Base-by-base conservation (phyloP, 2,113 vertebrate species). In the Ammodytes dubius region DNA sequence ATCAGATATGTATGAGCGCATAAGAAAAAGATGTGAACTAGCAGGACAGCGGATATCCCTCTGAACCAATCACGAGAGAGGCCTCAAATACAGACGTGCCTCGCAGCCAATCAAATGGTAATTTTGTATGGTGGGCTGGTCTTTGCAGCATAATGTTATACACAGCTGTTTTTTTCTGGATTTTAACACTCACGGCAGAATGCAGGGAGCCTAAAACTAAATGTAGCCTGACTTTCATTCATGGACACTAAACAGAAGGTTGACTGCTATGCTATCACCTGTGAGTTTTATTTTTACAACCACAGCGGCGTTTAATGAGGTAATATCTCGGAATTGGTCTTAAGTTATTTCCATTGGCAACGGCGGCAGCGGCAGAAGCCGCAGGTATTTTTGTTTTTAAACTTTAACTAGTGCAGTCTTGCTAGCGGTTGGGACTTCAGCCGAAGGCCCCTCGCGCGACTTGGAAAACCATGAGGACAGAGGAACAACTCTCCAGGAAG, bases 121-220 rank as follows among this genome's bases (percentile, higher is more conserved):
- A 61, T 74, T 79, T 27, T n/a, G 8, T 17, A 42, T 0, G 35
- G 39, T 82, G 84, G 93, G 89, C 39, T 14, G 87, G 81, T 19
- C 70, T 71, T 27, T 70, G 47, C 52, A 69, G 7, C 50, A 58
- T 89, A 90, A 91, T 88, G 85, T 91, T 91, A 87, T 79, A 84
- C 83, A 90, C 93, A 93, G 92, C 93, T 93, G 93, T 88, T 91
- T 87, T 86, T 79, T 72, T 68, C 70, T 89, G 56, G 68, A 79
- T 85, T 90, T 84, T 52, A 43, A 68, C 58, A 74, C 67, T 84
- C 69, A 81, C 43, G 79, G 81, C 78, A 85, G 75, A 63, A 79
- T 65, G 58, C 60, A 53, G 65, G 70, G 50, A 72, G 70, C 64
- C 67, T 42, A 61, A 65, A 60, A 52, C 53, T 66, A 49, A 40